A percentile compares a stretch with the other conserved stretches of the same genome.
Conservation (phyloP, 2,888 invertebrate species). For the Elmis aenea region DNA sequence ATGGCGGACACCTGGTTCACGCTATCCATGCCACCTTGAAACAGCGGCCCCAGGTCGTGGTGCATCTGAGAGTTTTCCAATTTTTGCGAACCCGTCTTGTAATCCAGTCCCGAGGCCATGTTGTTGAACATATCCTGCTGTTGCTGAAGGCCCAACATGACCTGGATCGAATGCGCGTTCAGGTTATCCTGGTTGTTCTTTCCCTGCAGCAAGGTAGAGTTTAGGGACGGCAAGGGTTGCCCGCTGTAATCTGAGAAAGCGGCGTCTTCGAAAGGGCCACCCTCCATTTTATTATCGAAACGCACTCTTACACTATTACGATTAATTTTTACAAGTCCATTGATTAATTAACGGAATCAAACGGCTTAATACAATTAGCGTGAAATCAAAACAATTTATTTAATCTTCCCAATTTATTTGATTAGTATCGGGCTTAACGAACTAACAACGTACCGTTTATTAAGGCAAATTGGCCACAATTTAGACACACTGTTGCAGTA, state of each 20-base stretch:
- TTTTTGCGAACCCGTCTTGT: slow-evolving; percentile 48
- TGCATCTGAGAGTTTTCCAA: slow-evolving; percentile 48
- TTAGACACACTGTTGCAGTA: slow-evolving; percentile 36
- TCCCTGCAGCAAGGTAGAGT: slow-evolving; percentile 40
- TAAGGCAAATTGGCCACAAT: slow-evolving; percentile 35
- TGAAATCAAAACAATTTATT: slow-evolving; percentile 43
- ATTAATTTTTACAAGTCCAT: background rate
- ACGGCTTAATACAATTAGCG: slow-evolving; percentile 29
- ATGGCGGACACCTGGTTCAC: slow-evolving; percentile 31
- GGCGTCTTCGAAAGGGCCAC: slow-evolving; percentile 68
- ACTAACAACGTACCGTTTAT: slow-evolving; percentile 20
- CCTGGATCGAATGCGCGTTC: slow-evolving; percentile 61
- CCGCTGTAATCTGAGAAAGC: slow-evolving; percentile 71
- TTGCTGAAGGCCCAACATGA: slow-evolving; percentile 57
- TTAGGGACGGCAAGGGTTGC: slow-evolving; percentile 47
- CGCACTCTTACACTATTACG: background rate
- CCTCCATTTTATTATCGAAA: slow-evolving; percentile 57
- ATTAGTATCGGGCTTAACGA: slow-evolving; percentile 34
- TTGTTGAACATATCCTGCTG: slow-evolving; percentile 45
- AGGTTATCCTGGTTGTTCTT: slow-evolving; percentile 45
- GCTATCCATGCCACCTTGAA: slow-evolving; percentile 33
- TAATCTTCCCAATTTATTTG: slow-evolving; percentile 36
- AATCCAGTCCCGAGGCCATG: slow-evolving; percentile 46
- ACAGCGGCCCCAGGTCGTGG: slow-evolving; percentile 44
- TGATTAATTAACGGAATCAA: slow-evolving; percentile 24